Conservation (phyloP, 2,113 vertebrate species). For the Nothoprocta perdicaria region DNA sequence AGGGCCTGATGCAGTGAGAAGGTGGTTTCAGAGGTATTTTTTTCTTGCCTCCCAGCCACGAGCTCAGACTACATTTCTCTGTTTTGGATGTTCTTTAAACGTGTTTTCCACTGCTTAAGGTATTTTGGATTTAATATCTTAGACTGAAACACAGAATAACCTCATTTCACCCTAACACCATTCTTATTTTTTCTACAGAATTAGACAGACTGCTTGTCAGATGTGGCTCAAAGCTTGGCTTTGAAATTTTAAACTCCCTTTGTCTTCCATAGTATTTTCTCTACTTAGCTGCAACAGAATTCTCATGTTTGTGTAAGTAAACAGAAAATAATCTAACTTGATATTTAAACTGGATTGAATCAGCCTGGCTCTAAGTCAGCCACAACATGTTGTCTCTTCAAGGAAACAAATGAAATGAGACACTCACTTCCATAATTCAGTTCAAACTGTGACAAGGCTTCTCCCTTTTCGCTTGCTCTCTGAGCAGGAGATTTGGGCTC, state of each 20-base stretch:
- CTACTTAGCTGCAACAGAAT: not conserved
- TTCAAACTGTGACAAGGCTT: conserved; percentile 88
- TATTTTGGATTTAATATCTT: not conserved
- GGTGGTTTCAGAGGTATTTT: not conserved
- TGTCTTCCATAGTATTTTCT: not conserved
- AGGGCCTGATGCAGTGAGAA: not conserved
- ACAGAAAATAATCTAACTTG: not conserved
- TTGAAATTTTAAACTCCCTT: not conserved
- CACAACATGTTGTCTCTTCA: not conserved
- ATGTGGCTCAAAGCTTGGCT: not conserved
- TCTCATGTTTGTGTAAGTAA: not conserved
- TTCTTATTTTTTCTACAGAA: no score
- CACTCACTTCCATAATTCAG: conserved; percentile 91
- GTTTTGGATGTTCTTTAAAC: not conserved
- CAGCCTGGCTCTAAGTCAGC: not conserved
- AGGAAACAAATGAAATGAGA: not conserved
- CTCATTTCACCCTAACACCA: not conserved
- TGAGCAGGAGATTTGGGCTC: conserved; percentile 80
- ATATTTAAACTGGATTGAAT: not conserved
- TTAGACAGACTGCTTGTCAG: not conserved
- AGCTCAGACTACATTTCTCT: not conserved
- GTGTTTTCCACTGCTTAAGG: not conserved
- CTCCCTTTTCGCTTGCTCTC: conserved; percentile 83
- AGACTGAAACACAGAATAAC: not conserved
- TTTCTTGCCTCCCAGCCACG: not conserved